Evolutionary conservation across 1,140 invertebrate species (phyloP), one percentile per base, ranked within the genome.

Genomic region (Thereuonema tuberculata): DNA sequence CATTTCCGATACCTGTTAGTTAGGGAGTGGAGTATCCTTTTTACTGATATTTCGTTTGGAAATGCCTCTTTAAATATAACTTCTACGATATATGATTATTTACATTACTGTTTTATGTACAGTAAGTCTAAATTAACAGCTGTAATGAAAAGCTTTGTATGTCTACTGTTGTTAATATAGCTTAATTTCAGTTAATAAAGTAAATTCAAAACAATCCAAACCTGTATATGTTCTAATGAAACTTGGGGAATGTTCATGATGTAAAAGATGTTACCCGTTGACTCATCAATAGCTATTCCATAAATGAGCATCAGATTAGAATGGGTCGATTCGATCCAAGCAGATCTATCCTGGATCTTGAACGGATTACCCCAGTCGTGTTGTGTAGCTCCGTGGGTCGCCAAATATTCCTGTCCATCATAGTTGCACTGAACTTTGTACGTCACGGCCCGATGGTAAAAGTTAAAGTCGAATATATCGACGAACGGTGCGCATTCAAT

Each of bases 401-500:
- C 58, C 29, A 64, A 52, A 31, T 64, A 64, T 47, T 64, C 61
- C 2, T 56, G 48, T 17, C 53, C 27, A 24, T 64, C 63, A 12
- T 24, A 28, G 17, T 59, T 15, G 28, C 63, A 60, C 17, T 31
- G 27, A 14, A 64, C 63, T 25, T 56, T 23, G 26, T 64, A 64
- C 17, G 63, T 64, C 20, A 64, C 25, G 27, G 63, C 63, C 49
- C 58, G 25, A 28, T 64, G 61, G 27, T 55, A 62, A 29, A 64
- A 64, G 49, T 62, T 57, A 3, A 60, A 54, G 17, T 54, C 54
- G 25, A 64, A 64, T 1, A 53, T 47, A 56, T 64, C 63, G 17
- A 53, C 54, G 15, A 62, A 60, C 14, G 63, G 63, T 5, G 63
- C 63, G 57, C 61, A 64, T 49, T 64, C 63, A 3, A 62, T 58